Conservation (phyloP, 2,888 invertebrate genomes). For the Polyommatus icarus region DNA sequence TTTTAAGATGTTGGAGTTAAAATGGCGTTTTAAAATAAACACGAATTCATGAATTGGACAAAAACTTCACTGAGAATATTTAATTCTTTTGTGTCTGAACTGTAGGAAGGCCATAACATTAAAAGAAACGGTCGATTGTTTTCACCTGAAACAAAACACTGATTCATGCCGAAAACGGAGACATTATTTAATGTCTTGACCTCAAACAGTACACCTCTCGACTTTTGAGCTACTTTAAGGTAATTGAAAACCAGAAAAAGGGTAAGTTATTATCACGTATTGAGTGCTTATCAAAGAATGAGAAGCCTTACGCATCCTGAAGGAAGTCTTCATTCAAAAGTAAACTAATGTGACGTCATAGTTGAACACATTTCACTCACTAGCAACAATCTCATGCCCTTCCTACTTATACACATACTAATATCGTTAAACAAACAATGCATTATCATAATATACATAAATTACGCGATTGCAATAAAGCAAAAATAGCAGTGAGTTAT, state of each 20-base stretch:
- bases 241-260: neutral
- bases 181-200: slow-evolving; percentile 5
- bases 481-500: neutral
- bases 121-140: slow-evolving; percentile 2
- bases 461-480: neutral
- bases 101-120: neutral
- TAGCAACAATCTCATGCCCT: slow-evolving; percentile 1
- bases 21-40: neutral
- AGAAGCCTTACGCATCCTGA: neutral
- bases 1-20: neutral
- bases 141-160: neutral
- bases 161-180: slow-evolving; percentile 3
- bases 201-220: neutral
- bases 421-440: slow-evolving; percentile 9
- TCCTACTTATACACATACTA: neutral
- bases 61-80: slow-evolving; percentile 1
- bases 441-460: neutral
- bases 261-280: neutral
- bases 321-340: neutral
- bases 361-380: neutral
- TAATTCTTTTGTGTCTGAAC: neutral
- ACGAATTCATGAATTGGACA: neutral
- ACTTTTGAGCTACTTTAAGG: neutral
- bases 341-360: neutral
- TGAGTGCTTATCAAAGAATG: neutral